Evolutionary conservation across 2,113 vertebrate species (phyloP).

Genomic region (Pogonocichla stellata): DNA sequence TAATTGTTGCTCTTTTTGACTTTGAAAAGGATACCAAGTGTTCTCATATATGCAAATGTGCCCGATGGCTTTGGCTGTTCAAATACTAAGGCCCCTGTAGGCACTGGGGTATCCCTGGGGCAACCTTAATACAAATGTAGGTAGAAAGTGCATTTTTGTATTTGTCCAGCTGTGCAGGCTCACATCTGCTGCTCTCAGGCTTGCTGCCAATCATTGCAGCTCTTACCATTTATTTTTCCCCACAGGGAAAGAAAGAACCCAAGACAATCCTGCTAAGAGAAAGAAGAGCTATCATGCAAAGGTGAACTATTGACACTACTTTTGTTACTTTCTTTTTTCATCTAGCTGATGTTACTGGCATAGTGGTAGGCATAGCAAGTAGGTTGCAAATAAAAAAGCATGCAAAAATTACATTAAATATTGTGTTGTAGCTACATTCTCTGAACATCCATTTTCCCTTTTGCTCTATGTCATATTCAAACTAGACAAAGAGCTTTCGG

Average conservation of each 20-base stretch:
- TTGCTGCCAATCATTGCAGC: slow-evolving; percentile 1
- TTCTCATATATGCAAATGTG: slow-evolving; percentile 5
- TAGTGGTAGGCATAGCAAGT: neutral
- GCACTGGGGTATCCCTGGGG: neutral
- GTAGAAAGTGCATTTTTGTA: neutral
- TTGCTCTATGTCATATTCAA: neutral
- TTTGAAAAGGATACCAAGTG: slow-evolving; percentile 30
- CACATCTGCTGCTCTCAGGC: slow-evolving; percentile 33
- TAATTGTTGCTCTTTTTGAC: neutral
- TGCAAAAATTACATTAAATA: neutral
- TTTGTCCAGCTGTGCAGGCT: slow-evolving; percentile 46
- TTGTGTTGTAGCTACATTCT: neutral
- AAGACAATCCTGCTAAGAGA: neutral
- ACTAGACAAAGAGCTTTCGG: neutral
- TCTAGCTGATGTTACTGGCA: neutral
- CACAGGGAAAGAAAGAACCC: neutral
- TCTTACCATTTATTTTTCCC: slow-evolving; percentile 6
- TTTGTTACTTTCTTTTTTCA: neutral
- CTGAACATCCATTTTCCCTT: neutral
- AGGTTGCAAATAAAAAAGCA: neutral
- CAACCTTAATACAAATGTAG: slow-evolving; percentile 15
- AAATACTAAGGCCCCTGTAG: neutral
- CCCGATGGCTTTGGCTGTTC: neutral
- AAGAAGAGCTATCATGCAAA: neutral
- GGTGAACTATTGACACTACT: neutral